Evolutionary conservation across 2,113 vertebrate genomes (phyloP).

Genomic region (Saccopteryx bilineata): DNA sequence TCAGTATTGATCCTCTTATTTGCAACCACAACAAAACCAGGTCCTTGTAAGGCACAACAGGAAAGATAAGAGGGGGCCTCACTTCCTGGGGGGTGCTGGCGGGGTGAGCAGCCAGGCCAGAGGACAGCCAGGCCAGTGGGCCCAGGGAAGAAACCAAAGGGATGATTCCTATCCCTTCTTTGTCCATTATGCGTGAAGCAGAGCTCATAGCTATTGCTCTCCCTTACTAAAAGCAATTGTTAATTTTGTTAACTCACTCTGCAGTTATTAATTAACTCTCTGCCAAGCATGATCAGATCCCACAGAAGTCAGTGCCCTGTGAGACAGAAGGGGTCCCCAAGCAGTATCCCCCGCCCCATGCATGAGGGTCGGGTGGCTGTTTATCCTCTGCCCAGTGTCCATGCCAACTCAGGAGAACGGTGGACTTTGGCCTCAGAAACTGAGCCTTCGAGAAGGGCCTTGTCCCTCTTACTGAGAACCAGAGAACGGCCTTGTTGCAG

Average conservation of each 20-base stretch:
- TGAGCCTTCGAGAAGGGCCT: not conserved
- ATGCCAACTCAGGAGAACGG: not conserved
- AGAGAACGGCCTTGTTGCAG: not conserved
- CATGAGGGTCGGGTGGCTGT: not conserved
- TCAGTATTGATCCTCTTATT: not conserved
- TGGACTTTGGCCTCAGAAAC: conserved; percentile 7
- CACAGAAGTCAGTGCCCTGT: not conserved
- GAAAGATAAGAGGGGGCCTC: not conserved
- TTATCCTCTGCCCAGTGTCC: not conserved
- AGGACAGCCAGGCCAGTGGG: not conserved
- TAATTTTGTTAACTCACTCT: conserved; percentile 63
- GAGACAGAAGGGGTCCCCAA: not conserved
- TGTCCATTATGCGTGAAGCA: conserved; percentile 62
- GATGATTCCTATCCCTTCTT: not conserved
- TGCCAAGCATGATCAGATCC: conserved; percentile 8
- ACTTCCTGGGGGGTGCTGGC: not conserved
- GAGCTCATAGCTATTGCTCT: not conserved
- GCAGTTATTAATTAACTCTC: conserved; percentile 64
- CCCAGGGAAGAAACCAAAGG: not conserved
- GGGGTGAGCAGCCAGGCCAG: not conserved
- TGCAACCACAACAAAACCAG: not conserved
- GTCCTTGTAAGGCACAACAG: not conserved
- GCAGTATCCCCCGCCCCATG: not conserved
- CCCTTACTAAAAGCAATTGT: conserved; percentile 68
- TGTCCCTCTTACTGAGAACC: not conserved